Percentiles rank a stretch among this genome's conserved stretches.
These are phyloP conservation scores for Entomyzon cyanotis DNA, from an alignment of 2,113 vertebrate genomes.

Conservation along the genomic window DNA sequence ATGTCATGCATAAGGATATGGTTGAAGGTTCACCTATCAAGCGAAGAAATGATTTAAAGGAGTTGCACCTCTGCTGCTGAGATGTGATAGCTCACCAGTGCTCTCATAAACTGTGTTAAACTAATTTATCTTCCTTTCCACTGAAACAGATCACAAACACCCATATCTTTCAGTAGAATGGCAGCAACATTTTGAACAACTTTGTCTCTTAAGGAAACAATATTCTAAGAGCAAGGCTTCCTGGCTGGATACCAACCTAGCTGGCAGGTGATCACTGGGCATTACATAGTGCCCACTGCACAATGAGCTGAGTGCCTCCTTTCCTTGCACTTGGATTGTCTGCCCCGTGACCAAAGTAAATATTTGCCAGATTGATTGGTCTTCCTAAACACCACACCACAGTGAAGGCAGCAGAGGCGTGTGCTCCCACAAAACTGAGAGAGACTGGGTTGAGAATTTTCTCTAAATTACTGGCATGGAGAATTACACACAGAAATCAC, in stretches of 20 bases:
- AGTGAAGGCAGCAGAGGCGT: not conserved
- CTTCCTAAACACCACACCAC: not conserved
- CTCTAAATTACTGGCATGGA: not conserved
- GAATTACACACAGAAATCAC: not conserved
- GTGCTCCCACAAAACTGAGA: fast-evolving
- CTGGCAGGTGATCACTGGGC: not conserved
- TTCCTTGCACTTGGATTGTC: fast-evolving
- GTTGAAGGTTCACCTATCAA: not conserved
- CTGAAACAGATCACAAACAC: not conserved
- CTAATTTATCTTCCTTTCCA: not conserved
- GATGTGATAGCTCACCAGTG: not conserved
- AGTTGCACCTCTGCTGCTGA: not conserved
- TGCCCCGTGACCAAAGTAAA: not conserved
- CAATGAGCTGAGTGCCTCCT: not conserved
- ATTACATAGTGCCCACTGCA: fast-evolving
- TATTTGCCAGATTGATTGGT: not conserved
- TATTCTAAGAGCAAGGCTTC: not conserved
- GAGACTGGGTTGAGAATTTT: not conserved
- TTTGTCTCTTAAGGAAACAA: not conserved
- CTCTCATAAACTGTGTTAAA: not conserved
- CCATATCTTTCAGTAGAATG: not conserved
- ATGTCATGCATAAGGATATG: not conserved
- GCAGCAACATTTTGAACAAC: not conserved
- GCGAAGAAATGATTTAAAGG: not conserved
- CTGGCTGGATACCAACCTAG: not conserved